phyloP scores from a whole-genome alignment of 2,888 invertebrate species.

The Alcis repandata region DNA sequence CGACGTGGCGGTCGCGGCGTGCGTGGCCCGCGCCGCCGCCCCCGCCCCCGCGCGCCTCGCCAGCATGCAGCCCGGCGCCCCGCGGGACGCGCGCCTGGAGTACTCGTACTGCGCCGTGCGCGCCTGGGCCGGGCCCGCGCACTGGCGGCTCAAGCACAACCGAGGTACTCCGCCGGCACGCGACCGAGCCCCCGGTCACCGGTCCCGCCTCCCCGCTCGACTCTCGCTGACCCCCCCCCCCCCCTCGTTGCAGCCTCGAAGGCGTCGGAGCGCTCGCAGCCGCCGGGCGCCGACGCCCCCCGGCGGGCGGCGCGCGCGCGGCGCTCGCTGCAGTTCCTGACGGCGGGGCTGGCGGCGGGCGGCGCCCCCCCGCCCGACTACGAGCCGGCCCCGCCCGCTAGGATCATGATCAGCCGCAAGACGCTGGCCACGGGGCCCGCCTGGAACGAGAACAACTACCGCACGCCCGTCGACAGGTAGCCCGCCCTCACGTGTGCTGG shows the following conservation, averaged over 20 bases:
- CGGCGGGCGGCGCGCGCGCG: neutral
- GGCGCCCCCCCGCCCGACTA: slow-evolving; percentile 53
- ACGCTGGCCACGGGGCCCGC: slow-evolving; percentile 80
- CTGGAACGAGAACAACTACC: slow-evolving; percentile 82
- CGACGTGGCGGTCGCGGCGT: slow-evolving; percentile 73
- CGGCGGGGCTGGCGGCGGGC: neutral
- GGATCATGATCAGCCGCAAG: slow-evolving; percentile 82
- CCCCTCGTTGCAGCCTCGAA: no score
- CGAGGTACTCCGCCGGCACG: slow-evolving; percentile 56
- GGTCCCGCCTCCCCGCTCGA: neutral
- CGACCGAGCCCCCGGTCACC: neutral
- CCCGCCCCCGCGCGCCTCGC: slow-evolving; percentile 66
- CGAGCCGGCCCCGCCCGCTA: slow-evolving; percentile 75
- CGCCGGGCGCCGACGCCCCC: no score
- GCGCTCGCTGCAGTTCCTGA: neutral
- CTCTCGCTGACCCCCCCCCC: neutral
- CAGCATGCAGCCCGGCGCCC: slow-evolving; percentile 86
- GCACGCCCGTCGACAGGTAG: slow-evolving; percentile 80
- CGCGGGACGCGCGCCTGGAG: slow-evolving; percentile 85
- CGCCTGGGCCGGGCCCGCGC: slow-evolving; percentile 93
- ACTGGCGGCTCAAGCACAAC: slow-evolving; percentile 91
- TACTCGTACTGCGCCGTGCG: slow-evolving; percentile 90
- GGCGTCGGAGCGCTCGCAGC: neutral
- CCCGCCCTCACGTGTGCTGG: no score
- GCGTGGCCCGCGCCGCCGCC: slow-evolving; percentile 67